Percentiles rank a stretch among this genome's conserved stretches.
These are phyloP conservation scores for Nycticorax nycticorax DNA, from an alignment of 2,113 vertebrate genomes.

Conservation along the genomic window DNA sequence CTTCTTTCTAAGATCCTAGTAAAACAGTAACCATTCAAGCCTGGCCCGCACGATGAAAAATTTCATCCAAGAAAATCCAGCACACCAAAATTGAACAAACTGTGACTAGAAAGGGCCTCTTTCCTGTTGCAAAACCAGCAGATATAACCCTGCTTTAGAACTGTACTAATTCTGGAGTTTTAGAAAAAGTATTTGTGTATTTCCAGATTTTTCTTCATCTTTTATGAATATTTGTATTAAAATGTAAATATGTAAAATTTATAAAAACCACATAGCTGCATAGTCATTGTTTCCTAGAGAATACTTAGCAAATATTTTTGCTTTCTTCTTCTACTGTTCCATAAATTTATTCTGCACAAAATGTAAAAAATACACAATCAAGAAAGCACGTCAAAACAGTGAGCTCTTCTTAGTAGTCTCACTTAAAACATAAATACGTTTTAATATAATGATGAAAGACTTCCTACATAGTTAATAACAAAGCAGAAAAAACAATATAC, in stretches of 20 bases:
- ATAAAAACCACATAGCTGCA: neutral
- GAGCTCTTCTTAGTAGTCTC: neutral
- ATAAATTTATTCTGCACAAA: neutral
- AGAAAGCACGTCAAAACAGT: neutral
- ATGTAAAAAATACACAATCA: neutral
- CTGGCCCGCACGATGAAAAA: neutral
- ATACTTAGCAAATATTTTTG: neutral
- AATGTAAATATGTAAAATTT: neutral
- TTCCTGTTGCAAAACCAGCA: neutral
- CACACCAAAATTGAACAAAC: neutral
- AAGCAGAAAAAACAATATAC: neutral
- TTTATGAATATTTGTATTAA: neutral
- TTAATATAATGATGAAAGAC: neutral
- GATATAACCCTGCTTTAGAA: neutral
- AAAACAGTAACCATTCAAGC: neutral
- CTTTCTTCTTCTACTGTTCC: neutral
- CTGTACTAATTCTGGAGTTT: neutral
- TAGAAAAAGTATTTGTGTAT: neutral
- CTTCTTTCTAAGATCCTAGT: neutral
- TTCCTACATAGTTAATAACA: neutral
- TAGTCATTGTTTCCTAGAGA: neutral
- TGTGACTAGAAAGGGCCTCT: neutral
- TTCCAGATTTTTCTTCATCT: neutral
- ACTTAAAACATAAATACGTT: neutral
- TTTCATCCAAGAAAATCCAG: neutral